Base-by-base conservation (phyloP, 2,113 vertebrate genomes). In the Salvelinus sp. region DNA sequence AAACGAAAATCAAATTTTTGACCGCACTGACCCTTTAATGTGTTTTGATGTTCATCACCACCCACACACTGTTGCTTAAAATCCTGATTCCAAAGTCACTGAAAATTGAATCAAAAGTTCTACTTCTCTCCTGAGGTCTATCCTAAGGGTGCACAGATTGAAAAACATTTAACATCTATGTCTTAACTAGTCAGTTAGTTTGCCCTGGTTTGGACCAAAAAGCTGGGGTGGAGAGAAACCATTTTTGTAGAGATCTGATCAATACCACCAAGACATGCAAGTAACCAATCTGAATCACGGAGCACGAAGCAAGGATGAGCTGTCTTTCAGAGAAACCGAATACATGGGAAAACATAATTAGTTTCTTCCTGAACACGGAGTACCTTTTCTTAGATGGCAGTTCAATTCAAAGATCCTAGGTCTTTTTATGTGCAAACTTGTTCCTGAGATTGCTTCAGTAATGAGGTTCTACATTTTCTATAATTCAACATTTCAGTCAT, bases 11-110 rank as follows among this genome's bases (percentile, higher is more conserved):
- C 38, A 38, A 1, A 9, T 38, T 9, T 38, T 38, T 38, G 7
- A 38, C 6, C 7, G 1, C 38, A 38, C 38, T 12, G 9, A 10
- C 38, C 7, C 9, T 2, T 44, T 44, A 44, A 44, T 44, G 38
- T 10, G 9, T 44, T 44, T 44, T 44, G 9, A 44, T 44, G 38
- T 12, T 44, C 54, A 57, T 18, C 54, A 57, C 54, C 13, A 3
- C 6, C 54, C 3, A 57, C 54, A 57, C 54, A 57, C 74, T 78
- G 80, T 84, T 74, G 82, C 78, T 16, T 9, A 33, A 60, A 82
- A 33, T 38, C 4, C 76, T 63, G 60, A 58, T 62, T 50, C 47
- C 67, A 47, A 62, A 82, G 72, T 54, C 60, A 68, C 14, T 74
- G 23, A 71, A 6, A 20, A 30, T 22, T 3, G 10, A 3, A 5